These are phyloP conservation scores for Andricus grossulariae DNA, from an alignment of 1,140 invertebrate species.

Conservation along the genomic window DNA sequence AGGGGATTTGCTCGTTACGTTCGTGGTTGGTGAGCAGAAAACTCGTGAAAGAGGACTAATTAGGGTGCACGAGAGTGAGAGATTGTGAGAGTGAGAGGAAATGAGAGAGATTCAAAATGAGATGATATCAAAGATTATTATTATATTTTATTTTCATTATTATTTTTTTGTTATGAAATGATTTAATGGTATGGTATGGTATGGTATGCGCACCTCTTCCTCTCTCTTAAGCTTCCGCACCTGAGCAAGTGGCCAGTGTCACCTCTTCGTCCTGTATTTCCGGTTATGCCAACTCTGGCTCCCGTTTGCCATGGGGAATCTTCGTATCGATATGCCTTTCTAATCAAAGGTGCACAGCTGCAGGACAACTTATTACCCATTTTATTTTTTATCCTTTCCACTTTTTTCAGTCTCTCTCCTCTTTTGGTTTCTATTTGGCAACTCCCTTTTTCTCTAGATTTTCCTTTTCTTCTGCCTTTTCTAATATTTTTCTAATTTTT, in stretches of 20 bases:
- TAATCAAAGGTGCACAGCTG: conserved; percentile 94
- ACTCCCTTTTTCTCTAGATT: conserved; percentile 19
- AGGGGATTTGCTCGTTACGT: conserved; percentile 2
- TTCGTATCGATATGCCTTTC: conserved; percentile 95
- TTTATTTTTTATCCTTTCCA: conserved; percentile 51
- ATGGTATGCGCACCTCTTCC: conserved; percentile 77
- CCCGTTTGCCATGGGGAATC: conserved; percentile 92
- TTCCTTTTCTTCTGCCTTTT: not conserved
- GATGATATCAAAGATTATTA: not conserved
- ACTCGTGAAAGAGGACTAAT: conserved; percentile 39
- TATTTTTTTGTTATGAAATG: conserved; percentile 43
- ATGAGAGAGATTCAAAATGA: conserved; percentile 37
- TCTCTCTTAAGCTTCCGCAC: conserved; percentile 81
- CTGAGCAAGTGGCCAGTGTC: conserved; percentile 94
- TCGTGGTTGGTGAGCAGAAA: conserved; percentile 32
- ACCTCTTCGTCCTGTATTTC: conserved; percentile 79
- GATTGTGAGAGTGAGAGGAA: conserved; percentile 34
- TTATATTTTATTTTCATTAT: not conserved
- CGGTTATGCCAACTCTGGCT: conserved; percentile 60
- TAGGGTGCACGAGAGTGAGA: conserved; percentile 39
- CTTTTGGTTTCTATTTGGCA: conserved; percentile 5
- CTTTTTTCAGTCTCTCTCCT: conserved; percentile 10
- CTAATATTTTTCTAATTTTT: not conserved
- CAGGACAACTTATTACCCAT: conserved; percentile 98
- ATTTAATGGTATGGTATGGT: conserved; percentile 66